Conservation (phyloP, 2,797 vertebrate genomes). For the Leptodactylus fallax region DNA sequence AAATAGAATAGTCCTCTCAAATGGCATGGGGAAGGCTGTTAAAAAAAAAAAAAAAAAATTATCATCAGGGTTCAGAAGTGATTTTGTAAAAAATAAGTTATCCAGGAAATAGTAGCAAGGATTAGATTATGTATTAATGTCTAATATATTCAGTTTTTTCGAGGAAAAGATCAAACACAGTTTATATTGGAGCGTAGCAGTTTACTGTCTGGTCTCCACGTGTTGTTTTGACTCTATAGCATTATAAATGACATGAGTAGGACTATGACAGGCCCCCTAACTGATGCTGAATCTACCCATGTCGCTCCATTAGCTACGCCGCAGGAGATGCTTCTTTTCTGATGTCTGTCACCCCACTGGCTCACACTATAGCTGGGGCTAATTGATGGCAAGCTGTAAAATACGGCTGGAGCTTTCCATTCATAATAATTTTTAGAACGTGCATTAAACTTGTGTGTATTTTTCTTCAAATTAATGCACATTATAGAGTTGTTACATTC, state of each 20-base stretch:
- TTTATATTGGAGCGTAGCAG: neutral
- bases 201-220: constrained; percentile 28
- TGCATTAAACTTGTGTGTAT: neutral
- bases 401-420: neutral
- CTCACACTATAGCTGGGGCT: neutral
- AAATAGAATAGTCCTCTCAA: no score
- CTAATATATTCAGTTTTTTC: neutral
- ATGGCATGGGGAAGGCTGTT: no score
- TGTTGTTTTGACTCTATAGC: neutral
- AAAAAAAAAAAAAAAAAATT: no score
- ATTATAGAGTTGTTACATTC: neutral
- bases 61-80: no score
- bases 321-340: constrained; percentile 3
- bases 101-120: neutral
- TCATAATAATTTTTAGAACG: neutral
- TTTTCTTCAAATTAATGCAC: neutral
- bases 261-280: neutral
- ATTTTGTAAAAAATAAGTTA: neutral
- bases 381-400: neutral
- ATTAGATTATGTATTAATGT: neutral
- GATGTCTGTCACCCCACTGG: neutral
- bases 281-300: constrained; percentile 23
- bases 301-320: constrained; percentile 32
- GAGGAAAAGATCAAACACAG: neutral
- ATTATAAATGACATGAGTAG: constrained; percentile 27